Evolutionary conservation across 2,113 vertebrate species (phyloP).

Genomic region (Terrapene triunguis): DNA sequence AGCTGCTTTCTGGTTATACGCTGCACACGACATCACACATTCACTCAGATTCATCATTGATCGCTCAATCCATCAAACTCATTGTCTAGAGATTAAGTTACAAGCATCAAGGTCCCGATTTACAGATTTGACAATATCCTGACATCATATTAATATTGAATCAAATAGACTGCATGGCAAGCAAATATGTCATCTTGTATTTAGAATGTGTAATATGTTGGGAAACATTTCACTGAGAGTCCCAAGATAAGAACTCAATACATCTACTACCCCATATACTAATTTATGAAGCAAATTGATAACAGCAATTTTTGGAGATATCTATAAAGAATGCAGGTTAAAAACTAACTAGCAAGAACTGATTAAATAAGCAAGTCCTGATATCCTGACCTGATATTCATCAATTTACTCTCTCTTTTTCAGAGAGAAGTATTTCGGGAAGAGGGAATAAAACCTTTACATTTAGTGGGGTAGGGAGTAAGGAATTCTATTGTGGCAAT

Average conservation of each 20-base stretch:
- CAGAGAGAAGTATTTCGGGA: constrained; percentile 6
- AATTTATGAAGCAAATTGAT: background rate
- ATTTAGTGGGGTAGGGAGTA: constrained; percentile 25
- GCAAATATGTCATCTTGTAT: background rate
- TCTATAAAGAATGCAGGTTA: constrained; percentile 43
- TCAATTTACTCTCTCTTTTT: constrained; percentile 63
- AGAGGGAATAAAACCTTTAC: constrained; percentile 63
- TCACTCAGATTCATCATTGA: background rate
- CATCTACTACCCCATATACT: background rate
- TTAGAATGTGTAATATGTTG: background rate
- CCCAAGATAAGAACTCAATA: background rate
- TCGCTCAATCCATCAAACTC: background rate
- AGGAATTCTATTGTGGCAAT: constrained; percentile 37
- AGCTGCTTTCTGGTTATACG: background rate
- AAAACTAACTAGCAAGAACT: constrained; percentile 44
- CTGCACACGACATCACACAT: background rate
- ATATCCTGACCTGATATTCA: background rate
- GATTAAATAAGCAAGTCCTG: constrained; percentile 57
- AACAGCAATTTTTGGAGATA: constrained; percentile 22
- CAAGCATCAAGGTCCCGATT: background rate
- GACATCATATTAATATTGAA: background rate
- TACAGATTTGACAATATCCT: background rate
- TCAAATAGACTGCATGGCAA: background rate
- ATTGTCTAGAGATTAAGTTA: background rate
- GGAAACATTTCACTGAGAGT: background rate